phyloP scores from a whole-genome alignment of 1,140 invertebrate species.

The Belonocnema kinseyi region DNA sequence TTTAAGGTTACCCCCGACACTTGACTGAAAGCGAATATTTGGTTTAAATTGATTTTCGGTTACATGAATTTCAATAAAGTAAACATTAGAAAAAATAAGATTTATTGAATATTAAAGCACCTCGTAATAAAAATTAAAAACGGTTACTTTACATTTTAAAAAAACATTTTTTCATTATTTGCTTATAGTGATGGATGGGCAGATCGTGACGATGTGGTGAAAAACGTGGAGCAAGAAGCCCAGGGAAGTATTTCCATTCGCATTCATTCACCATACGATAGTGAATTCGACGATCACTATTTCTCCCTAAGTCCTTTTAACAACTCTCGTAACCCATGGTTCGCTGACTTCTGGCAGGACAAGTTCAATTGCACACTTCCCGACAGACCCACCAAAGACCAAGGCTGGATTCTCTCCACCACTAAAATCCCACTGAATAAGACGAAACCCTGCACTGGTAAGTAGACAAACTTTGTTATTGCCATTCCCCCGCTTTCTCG shows the following conservation, averaged over 20 bases:
- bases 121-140: no score
- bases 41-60: no score
- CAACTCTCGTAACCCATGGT: constrained; percentile 86
- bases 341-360: constrained; percentile 85
- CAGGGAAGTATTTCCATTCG: constrained; percentile 84
- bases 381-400: constrained; percentile 51
- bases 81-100: no score
- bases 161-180: not conserved
- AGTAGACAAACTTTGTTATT: constrained; percentile 28
- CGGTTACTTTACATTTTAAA: not conserved
- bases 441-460: constrained; percentile 62
- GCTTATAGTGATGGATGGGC: constrained; percentile 85
- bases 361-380: constrained; percentile 81
- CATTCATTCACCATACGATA: constrained; percentile 83
- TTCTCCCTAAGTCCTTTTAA: constrained; percentile 79
- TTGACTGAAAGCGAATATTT: no score
- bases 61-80: no score
- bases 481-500: not conserved
- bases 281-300: constrained; percentile 83
- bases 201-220: constrained; percentile 85
- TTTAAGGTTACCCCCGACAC: no score
- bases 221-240: constrained; percentile 81
- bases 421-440: constrained; percentile 45
- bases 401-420: constrained; percentile 50
- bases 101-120: no score